A percentile compares a stretch with the other conserved stretches of the same genome.
Evolutionary conservation across 2,113 vertebrate species (phyloP).

Genomic region (Pangasianodon gigas): DNA sequence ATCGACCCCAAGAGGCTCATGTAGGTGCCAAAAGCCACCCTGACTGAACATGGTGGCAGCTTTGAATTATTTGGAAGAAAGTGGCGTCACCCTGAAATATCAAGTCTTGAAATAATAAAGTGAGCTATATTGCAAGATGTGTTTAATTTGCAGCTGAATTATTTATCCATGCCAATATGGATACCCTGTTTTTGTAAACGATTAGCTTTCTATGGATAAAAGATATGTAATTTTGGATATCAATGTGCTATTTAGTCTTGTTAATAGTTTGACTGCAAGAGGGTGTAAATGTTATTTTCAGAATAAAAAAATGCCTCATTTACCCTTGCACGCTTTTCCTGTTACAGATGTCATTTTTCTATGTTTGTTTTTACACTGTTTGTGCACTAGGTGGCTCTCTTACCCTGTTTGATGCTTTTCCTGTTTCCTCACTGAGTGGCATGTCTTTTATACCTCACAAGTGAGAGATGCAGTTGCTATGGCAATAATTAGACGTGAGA

Average conservation of each 20-base stretch:
- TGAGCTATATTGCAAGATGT: background rate
- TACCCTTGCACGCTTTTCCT: background rate
- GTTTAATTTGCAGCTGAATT: background rate
- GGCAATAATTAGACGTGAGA: slow-evolving; percentile 79
- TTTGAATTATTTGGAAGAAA: background rate
- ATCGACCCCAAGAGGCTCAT: slow-evolving; percentile 93
- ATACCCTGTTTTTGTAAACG: background rate
- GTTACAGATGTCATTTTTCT: background rate
- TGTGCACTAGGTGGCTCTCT: slow-evolving; percentile 72
- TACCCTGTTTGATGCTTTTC: slow-evolving; percentile 47
- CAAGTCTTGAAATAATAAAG: no score
- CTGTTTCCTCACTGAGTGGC: slow-evolving; percentile 26
- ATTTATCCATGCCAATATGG: background rate
- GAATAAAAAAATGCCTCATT: background rate
- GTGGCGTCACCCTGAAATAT: background rate
- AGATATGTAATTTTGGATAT: background rate
- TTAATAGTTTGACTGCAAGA: background rate
- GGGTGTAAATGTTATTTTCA: background rate
- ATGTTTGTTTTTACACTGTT: background rate
- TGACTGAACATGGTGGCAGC: background rate
- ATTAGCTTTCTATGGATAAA: background rate
- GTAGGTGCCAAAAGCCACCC: slow-evolving; percentile 48
- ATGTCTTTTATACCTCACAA: slow-evolving; percentile 61
- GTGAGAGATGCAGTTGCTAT: slow-evolving; percentile 73
- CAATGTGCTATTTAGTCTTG: background rate